Evolutionary conservation across 2,888 invertebrate species (phyloP).

Genomic region (Platycheirus albimanus): DNA sequence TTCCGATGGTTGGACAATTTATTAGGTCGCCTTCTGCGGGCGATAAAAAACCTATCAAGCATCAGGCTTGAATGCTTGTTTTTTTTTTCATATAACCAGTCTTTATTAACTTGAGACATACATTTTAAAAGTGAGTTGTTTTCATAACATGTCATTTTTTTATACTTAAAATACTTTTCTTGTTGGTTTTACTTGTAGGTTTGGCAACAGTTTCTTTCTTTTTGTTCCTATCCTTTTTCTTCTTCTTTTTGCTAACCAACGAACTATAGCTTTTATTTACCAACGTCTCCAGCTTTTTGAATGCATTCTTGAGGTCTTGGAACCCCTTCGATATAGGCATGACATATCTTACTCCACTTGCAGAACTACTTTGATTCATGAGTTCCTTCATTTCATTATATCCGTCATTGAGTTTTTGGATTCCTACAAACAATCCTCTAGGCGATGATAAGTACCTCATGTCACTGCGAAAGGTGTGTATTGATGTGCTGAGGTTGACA

Average conservation of each 20-base stretch:
- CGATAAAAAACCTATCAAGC: too few species aligned
- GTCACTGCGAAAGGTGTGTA: too few species aligned
- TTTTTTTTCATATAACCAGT: too few species aligned
- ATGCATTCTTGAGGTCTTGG: conserved; percentile 51
- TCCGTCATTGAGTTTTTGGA: conserved; percentile 77
- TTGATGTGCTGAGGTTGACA: too few species aligned
- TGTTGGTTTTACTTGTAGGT: background rate
- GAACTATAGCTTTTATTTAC: conserved; percentile 12
- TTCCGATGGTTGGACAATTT: too few species aligned
- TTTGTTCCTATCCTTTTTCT: background rate
- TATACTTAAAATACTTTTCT: too few species aligned
- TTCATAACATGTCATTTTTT: too few species aligned
- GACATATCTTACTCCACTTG: background rate
- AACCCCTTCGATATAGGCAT: conserved; percentile 41
- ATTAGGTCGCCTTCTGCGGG: too few species aligned
- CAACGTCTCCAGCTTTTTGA: too few species aligned
- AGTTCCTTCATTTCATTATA: conserved; percentile 78
- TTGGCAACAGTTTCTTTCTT: background rate
- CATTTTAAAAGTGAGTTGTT: too few species aligned
- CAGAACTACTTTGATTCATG: conserved; percentile 43
- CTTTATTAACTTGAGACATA: too few species aligned
- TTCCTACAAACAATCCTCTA: conserved; percentile 61
- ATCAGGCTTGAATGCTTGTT: too few species aligned
- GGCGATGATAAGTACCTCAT: conserved; percentile 70
- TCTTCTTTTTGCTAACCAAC: background rate